Evolutionary conservation across 2,888 invertebrate species (phyloP).

Genomic region (Hirudinaria manillensis): DNA sequence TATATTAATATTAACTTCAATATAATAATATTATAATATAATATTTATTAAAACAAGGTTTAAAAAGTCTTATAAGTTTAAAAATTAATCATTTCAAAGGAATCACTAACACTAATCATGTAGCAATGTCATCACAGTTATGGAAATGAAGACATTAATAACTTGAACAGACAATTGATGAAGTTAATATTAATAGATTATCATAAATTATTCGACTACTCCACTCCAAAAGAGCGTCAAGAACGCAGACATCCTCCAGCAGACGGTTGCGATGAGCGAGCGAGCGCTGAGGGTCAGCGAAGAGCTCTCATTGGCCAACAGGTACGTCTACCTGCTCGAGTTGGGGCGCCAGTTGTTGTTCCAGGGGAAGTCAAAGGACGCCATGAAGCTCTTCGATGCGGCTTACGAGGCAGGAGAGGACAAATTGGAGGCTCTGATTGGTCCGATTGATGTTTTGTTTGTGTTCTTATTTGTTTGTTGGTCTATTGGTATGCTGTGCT

Average conservation of each 20-base stretch:
- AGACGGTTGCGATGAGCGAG: conserved; percentile 1
- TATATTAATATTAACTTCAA: too few species aligned
- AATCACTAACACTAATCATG: too few species aligned
- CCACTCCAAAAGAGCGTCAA: conserved; percentile 1
- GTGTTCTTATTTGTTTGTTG: neutral
- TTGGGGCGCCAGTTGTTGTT: conserved; percentile 3
- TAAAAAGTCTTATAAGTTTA: too few species aligned
- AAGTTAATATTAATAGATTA: neutral
- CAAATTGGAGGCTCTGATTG: conserved; percentile 67
- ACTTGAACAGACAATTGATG: neutral
- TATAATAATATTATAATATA: too few species aligned
- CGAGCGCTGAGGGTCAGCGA: neutral
- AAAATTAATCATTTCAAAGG: too few species aligned
- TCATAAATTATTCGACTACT: neutral
- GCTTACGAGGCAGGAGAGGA: conserved; percentile 79
- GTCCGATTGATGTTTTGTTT: conserved; percentile 39
- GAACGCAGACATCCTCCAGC: neutral
- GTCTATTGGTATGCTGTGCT: neutral
- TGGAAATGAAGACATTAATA: neutral
- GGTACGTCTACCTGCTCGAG: conserved; percentile 2
- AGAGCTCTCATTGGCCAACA: neutral
- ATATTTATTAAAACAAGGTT: too few species aligned
- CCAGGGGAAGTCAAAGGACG: conserved; percentile 66
- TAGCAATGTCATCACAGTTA: too few species aligned
- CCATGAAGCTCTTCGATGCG: conserved; percentile 70